Evolutionary conservation across 2,797 vertebrate species (phyloP), one percentile per base, ranked within the genome.

Genomic region (Silurus lanzhouensis): DNA sequence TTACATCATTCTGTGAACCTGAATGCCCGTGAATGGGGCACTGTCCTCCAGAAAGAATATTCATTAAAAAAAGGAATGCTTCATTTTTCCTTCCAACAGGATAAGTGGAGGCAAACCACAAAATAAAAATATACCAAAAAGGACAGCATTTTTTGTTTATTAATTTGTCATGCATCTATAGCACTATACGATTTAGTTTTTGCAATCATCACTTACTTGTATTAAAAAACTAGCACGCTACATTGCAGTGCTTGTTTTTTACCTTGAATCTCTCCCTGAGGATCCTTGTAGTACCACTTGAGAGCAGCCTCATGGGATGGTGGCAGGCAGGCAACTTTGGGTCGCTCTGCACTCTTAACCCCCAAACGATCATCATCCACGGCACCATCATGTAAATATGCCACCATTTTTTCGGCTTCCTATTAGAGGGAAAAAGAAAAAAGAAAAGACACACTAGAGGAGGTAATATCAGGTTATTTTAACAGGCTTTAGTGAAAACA

Each of bases 201-300:
- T 71, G 68, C 19, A 22, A 71, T 44, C 6, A 75, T 15, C 27
- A 19, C 25, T 70, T 17, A 70, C 31, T 46, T 55, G 22, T 57
- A 58, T 27, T 44, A 14, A n/a, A 71, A 76, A 60, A 22, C 10
- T 2, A 44, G 22, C 7, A 67, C 10, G 9, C 22, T 10, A 12
- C 55, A 22, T 68, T 38, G 57, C 38, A 17, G 17, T 27, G 20
- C 15, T 20, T 25, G 46, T 64, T 27, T 91, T 91, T 92, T 38
- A 98, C 98, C 98, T 93, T 99, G 98, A 92, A 98, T 97, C 93
- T 99, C 98, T 92, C 98, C 98, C 93, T 99, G 98, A 15, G 98
- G 98, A 91, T 99, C 98, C 95, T 99, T 99, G 92, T 99, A 99
- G 94, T 97, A 99, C 98, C 98, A 99, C 92, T 99, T 99, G 88